These are phyloP conservation scores for Conus ventricosus DNA, from an alignment of 1,140 invertebrate species.

Conservation along the genomic window DNA sequence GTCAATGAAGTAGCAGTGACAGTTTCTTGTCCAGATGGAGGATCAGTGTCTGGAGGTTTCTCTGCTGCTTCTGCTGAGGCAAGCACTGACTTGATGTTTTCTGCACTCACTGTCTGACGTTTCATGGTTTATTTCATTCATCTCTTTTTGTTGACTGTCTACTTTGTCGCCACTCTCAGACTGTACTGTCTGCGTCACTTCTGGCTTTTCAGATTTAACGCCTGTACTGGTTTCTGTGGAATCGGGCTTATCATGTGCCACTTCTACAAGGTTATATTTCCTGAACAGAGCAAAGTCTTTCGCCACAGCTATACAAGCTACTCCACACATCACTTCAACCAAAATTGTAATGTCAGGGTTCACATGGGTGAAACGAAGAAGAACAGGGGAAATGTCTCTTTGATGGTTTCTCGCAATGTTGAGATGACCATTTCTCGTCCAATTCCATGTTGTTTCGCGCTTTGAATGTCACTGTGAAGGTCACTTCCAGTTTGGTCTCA, in stretches of 20 bases:
- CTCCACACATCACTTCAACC: slow-evolving; percentile 68
- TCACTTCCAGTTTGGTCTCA: slow-evolving; percentile 75
- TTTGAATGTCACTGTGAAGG: slow-evolving; percentile 87
- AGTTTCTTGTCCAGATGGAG: neutral
- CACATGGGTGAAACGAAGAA: slow-evolving; percentile 52
- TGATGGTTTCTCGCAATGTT: slow-evolving; percentile 55
- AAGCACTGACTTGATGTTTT: neutral
- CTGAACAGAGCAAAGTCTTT: slow-evolving; percentile 68
- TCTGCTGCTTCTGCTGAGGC: neutral
- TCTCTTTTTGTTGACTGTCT: neutral
- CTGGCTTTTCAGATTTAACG: neutral
- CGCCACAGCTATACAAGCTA: slow-evolving; percentile 72
- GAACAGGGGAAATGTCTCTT: slow-evolving; percentile 58
- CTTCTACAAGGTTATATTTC: slow-evolving; percentile 73
- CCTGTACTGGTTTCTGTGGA: neutral
- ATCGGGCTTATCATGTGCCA: slow-evolving; percentile 43
- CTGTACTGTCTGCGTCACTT: neutral
- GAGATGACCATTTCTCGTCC: slow-evolving; percentile 78
- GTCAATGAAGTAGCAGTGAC: neutral
- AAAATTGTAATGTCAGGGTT: slow-evolving; percentile 68
- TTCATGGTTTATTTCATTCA: neutral
- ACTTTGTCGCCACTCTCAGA: neutral
- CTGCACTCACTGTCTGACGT: neutral
- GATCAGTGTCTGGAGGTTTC: neutral
- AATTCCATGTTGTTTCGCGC: slow-evolving; percentile 84